Conservation (phyloP, 2,888 invertebrate species). For the Trissolcus japonicus region DNA sequence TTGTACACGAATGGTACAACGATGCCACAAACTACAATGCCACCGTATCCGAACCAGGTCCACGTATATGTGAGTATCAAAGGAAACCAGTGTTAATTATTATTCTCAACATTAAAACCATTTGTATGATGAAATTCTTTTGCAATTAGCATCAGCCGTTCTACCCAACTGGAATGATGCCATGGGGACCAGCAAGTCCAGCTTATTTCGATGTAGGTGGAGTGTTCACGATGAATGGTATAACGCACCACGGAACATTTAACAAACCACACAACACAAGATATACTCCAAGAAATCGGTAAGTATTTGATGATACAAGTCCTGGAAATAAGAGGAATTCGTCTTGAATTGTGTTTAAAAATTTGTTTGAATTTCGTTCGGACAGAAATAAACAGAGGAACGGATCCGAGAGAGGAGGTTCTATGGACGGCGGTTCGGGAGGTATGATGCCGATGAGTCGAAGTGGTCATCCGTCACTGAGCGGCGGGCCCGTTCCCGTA, state of each 20-base stretch:
- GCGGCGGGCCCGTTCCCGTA: conserved; percentile 60
- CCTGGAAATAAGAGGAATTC: too few relatives aligned
- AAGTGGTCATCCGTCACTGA: conserved; percentile 68
- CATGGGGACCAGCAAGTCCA: conserved; percentile 77
- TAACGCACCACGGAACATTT: conserved; percentile 83
- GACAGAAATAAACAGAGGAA: conserved; percentile 73
- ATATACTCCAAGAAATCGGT: conserved; percentile 76
- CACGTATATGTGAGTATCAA: conserved; percentile 81
- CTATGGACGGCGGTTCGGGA: conserved; percentile 59
- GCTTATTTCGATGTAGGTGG: conserved; percentile 83
- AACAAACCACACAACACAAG: conserved; percentile 78
- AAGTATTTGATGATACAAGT: conserved; percentile 17
- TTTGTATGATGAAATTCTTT: neutral
- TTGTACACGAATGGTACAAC: conserved; percentile 81
- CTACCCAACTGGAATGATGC: conserved; percentile 80
- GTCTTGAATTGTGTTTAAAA: too few relatives aligned
- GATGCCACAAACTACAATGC: conserved; percentile 79
- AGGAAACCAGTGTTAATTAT: neutral
- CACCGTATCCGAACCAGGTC: conserved; percentile 80
- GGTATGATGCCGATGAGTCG: conserved; percentile 71
- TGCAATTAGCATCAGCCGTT: conserved; percentile 80
- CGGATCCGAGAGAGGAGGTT: conserved; percentile 70
- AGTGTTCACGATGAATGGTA: conserved; percentile 85
- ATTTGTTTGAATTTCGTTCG: conserved; percentile 20
- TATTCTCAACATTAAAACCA: too few relatives aligned